Evolutionary conservation across 2,888 invertebrate genomes (phyloP), one percentile per base, ranked within the genome.

Genomic region (Eledona agricola): DNA sequence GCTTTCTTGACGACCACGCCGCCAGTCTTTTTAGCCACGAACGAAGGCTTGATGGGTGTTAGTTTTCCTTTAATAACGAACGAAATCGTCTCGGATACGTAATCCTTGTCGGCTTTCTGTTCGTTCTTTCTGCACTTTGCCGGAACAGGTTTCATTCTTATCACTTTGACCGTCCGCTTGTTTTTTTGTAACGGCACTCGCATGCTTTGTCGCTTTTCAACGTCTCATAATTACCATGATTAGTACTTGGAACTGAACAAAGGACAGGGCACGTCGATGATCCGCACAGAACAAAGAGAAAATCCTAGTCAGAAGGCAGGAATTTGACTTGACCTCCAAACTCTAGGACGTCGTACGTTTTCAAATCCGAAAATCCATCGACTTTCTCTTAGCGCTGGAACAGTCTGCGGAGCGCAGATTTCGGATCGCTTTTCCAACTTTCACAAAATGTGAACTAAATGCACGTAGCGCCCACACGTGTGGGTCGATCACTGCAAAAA

Each of bases 61-160:
- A 74, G 51, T 61, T 76, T 72, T 17, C 74, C 75, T 57, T 74
- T 72, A 15, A 74, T 73, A n/a, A 74, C 75, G 53, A 73, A 74
- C 2, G 74, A 72, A 50, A 75, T 75, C 2, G 76, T 75, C 59
- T 75, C 75, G 2, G 74, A 70, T 28, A 75, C 67, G 4, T 71
- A 70, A 55, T 74, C 74, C 49, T 71, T 67, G 43, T 65, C 52
- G 11, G 67, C 6, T 25, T 45, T 45, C 6, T 19, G 2, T 5
- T 34, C 45, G 19, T 28, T 40, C 17, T 19, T 11, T 22, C 70
- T 73, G 55, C 67, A 72, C 43, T 66, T 71, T 4, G 63, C 45
- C 13, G 63, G 51, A 2, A 25, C 26, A 2, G 43, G 35, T 43
- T 54, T 54, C 54, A 54, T 54, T 23, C 43, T 37, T 31, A 37